Conservation (phyloP, 2,888 invertebrate genomes). For the Drepanosiphum platanoidis region DNA sequence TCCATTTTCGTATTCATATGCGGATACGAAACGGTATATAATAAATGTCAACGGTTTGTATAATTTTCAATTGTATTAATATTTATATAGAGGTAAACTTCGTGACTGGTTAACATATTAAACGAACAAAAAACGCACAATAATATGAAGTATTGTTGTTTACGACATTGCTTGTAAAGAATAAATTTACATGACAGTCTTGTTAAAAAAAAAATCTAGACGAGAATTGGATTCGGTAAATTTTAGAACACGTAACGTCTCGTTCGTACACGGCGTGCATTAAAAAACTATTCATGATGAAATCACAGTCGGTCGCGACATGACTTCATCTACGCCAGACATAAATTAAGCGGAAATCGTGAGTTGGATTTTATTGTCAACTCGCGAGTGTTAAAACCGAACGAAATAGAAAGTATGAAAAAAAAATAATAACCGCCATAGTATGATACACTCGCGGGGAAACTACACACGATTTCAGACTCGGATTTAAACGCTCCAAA, state of each 20-base stretch:
- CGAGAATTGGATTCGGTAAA: background rate
- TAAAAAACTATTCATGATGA: background rate
- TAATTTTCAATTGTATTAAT: background rate
- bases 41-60: background rate
- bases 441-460: too few relatives aligned
- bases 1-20: background rate
- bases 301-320: background rate
- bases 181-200: conserved; percentile 12
- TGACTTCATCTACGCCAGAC: background rate
- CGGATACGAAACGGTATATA: background rate
- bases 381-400: too few relatives aligned
- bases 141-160: background rate
- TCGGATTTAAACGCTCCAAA: too few relatives aligned
- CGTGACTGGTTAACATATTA: conserved; percentile 4
- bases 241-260: background rate
- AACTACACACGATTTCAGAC: too few relatives aligned
- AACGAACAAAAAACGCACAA: background rate
- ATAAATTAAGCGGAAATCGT: background rate
- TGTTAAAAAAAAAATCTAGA: conserved; percentile 19
- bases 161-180: background rate
- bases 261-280: too few relatives aligned
- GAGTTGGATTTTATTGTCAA: background rate
- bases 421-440: too few relatives aligned
- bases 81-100: background rate
- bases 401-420: background rate